Evolutionary conservation across 2,888 invertebrate species (phyloP), one percentile per base, ranked within the genome.

Genomic region (Leucophenga maculata): DNA sequence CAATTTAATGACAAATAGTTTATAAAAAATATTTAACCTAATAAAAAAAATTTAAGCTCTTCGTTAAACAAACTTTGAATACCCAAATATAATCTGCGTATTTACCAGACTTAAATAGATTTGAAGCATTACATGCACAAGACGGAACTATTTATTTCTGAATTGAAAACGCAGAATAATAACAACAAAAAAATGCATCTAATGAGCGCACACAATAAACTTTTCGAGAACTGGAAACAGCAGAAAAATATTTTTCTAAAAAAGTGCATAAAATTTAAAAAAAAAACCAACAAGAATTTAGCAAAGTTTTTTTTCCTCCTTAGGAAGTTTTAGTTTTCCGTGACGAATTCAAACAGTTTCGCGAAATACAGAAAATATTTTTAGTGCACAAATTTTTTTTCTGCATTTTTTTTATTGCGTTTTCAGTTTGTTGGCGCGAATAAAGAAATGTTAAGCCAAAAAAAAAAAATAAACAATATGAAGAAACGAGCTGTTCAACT

Each of bases 331-430:
- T 46, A 48, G 31, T 26, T 57, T 57, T 8, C 57, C 67, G 31
- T 67, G 67, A 67, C 67, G 67, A 48, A 59, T 67, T 44, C 48
- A 46, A 26, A 57, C 46, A 48, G 20, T 59, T 67, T 64, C 44
- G 6, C 26, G 16, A 65, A 65, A 65, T 66, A 31, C 57, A 48
- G 26, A 55, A 55, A 44, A 57, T 55, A 13, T 65, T 65, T 54
- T 54, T 65, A 64, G 26, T 57, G 59, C 39, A 39, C 11, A 39
- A 32, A 6, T 32, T 32, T 39, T 39, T 39, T 32, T 20, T 14
- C 1, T 48, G 16, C 6, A 16, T 16, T 11, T n/a, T 16, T 50
- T 64, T 64, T 46, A 20, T 20, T 46, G 22, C 26, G 11, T 22
- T 14, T 64, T 57, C 44, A 55, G 22, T 20, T 55, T 55, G 52